Percentiles rank a stretch among this genome's conserved stretches.
phyloP scores from a whole-genome alignment of 2,797 vertebrate genomes.

The Hydrocynus forskahlii region DNA sequence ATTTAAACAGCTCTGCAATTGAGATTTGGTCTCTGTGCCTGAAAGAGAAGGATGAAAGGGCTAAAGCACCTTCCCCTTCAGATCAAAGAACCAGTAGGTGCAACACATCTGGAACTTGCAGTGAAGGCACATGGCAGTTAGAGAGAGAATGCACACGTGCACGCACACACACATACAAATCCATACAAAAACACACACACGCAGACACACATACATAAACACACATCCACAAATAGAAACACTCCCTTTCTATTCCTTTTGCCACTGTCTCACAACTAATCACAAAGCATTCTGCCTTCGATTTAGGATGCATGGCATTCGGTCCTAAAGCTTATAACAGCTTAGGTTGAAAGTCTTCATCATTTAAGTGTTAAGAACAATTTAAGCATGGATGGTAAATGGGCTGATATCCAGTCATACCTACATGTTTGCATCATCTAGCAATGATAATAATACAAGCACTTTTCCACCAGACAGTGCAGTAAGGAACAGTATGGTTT shows the following conservation, averaged over 20 bases:
- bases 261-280: neutral
- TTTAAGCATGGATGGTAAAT: neutral
- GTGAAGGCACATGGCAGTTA: conserved; percentile 7
- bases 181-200: conserved; percentile 28
- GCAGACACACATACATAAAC: conserved; percentile 37
- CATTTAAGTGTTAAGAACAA: neutral
- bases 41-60: conserved; percentile 32
- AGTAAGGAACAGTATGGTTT: neutral
- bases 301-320: neutral
- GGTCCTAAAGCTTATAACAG: no score
- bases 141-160: conserved; percentile 23
- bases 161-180: conserved; percentile 23
- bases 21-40: conserved; percentile 11
- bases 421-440: neutral
- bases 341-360: neutral
- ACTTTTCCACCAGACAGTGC: neutral
- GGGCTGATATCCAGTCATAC: neutral
- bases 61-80: conserved; percentile 23
- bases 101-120: conserved; percentile 34
- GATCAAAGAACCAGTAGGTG: conserved; percentile 42
- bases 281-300: neutral
- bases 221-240: neutral
- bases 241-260: neutral
- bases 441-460: neutral
- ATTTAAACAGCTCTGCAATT: conserved; percentile 20